Conservation (phyloP, 2,113 vertebrate genomes). For the Pithys albifrons region DNA sequence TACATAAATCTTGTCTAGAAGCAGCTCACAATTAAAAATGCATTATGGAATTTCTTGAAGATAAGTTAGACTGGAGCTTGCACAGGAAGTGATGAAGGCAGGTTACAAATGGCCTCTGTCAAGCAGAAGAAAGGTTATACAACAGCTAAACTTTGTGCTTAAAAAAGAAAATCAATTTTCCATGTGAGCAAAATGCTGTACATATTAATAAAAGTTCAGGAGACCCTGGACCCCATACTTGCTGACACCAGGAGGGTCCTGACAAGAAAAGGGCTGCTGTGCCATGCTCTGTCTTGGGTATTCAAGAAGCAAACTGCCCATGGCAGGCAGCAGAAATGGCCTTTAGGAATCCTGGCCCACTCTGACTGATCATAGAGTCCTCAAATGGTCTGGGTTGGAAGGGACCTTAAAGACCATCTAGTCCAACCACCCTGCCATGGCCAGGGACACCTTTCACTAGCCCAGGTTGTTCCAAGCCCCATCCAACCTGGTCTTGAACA, state of each 20-base stretch:
- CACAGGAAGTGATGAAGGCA: slow-evolving; percentile 42
- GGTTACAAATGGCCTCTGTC: slow-evolving; percentile 75
- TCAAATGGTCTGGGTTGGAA: not conserved
- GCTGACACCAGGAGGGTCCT: not conserved
- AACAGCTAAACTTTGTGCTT: slow-evolving; percentile 60
- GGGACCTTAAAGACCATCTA: not conserved
- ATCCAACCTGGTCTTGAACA: not conserved
- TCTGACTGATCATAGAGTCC: not conserved
- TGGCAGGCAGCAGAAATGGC: not conserved
- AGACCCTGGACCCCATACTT: not conserved
- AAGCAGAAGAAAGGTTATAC: slow-evolving; percentile 72
- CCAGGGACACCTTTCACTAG: not conserved
- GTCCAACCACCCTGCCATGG: no score
- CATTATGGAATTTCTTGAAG: slow-evolving; percentile 57
- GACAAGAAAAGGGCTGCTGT: not conserved
- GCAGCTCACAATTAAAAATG: slow-evolving; percentile 74
- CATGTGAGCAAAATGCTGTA: slow-evolving; percentile 46
- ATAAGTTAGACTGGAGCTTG: slow-evolving; percentile 44
- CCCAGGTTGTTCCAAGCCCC: not conserved
- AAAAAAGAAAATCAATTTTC: slow-evolving; percentile 76
- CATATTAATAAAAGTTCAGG: slow-evolving; percentile 59
- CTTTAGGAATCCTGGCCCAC: not conserved
- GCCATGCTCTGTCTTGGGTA: not conserved
- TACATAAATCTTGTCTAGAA: slow-evolving; percentile 65
- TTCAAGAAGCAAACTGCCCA: not conserved